Evolutionary conservation across 2,888 invertebrate species (phyloP).

Genomic region (Conops quadrifasciatus): DNA sequence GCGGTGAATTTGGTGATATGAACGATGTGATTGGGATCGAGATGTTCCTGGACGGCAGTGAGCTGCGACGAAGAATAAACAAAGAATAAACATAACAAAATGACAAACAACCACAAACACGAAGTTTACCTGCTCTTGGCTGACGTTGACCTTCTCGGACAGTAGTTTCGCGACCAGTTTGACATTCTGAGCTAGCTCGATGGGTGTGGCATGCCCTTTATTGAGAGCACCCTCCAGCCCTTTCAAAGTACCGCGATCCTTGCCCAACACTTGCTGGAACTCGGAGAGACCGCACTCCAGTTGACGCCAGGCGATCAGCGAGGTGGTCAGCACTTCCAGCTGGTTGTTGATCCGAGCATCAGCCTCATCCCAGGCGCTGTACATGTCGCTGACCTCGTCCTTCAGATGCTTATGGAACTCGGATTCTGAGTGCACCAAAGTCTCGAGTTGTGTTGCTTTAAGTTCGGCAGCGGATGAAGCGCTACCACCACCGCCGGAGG

Average conservation of each 20-base stretch:
- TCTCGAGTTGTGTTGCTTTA: constrained; percentile 39
- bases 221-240: constrained; percentile 64
- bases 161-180: constrained; percentile 64
- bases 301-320: constrained; percentile 78
- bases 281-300: constrained; percentile 80
- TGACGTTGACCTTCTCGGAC: constrained; percentile 64
- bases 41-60: constrained; percentile 60
- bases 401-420: constrained; percentile 69
- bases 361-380: constrained; percentile 75
- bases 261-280: constrained; percentile 77
- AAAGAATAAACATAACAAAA: not conserved
- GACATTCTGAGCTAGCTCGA: constrained; percentile 64
- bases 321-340: constrained; percentile 75
- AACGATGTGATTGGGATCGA: constrained; percentile 61
- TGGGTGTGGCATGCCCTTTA: constrained; percentile 60
- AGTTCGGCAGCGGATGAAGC: constrained; percentile 39
- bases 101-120: too few relatives aligned
- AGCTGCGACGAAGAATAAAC: constrained; percentile 44
- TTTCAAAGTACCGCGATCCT: constrained; percentile 69
- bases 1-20: constrained; percentile 63
- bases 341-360: constrained; percentile 76
- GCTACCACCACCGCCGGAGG: too few relatives aligned
- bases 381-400: constrained; percentile 76
- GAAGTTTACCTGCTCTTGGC: constrained; percentile 58
- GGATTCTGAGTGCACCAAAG: constrained; percentile 60